Percentiles rank a stretch among this genome's conserved stretches.
Evolutionary conservation across 2,113 vertebrate genomes (phyloP).

Genomic region (Tauraco erythrolophus): DNA sequence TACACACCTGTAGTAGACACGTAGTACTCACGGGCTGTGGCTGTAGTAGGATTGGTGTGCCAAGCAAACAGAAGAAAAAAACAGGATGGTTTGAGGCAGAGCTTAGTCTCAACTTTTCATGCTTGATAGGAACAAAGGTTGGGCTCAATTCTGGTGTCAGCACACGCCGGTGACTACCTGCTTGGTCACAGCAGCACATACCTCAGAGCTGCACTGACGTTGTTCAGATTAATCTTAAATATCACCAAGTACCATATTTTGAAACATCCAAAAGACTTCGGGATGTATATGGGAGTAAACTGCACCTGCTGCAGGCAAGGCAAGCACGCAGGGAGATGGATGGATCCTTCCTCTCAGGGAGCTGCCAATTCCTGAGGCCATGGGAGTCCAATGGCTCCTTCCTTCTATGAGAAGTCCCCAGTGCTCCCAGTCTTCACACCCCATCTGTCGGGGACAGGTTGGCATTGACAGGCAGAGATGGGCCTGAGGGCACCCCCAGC

Average conservation of each 20-base stretch:
- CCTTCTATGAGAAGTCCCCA: background rate
- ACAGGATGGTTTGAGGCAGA: background rate
- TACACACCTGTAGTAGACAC: background rate
- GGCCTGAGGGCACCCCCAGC: rapidly evolving
- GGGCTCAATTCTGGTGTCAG: background rate
- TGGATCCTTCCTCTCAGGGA: background rate
- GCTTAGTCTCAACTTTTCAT: background rate
- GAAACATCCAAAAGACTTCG: background rate
- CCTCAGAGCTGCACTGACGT: background rate
- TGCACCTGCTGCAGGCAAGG: rapidly evolving
- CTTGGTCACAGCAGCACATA: background rate
- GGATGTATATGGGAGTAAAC: background rate
- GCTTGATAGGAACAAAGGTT: rapidly evolving
- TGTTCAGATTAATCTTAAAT: background rate
- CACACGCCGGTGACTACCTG: too few species aligned
- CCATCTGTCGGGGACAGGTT: too few species aligned
- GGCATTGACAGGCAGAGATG: background rate
- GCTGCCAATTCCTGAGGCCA: rapidly evolving
- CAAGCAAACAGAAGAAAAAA: background rate
- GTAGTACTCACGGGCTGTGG: background rate
- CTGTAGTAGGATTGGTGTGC: background rate
- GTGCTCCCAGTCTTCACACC: background rate
- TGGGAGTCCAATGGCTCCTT: rapidly evolving
- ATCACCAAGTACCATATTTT: background rate
- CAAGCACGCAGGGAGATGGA: rapidly evolving